A percentile compares a stretch with the other conserved stretches of the same genome.
These are phyloP conservation scores for Oscheius onirici DNA, from an alignment of 2,888 invertebrate species.

Conservation along the genomic window DNA sequence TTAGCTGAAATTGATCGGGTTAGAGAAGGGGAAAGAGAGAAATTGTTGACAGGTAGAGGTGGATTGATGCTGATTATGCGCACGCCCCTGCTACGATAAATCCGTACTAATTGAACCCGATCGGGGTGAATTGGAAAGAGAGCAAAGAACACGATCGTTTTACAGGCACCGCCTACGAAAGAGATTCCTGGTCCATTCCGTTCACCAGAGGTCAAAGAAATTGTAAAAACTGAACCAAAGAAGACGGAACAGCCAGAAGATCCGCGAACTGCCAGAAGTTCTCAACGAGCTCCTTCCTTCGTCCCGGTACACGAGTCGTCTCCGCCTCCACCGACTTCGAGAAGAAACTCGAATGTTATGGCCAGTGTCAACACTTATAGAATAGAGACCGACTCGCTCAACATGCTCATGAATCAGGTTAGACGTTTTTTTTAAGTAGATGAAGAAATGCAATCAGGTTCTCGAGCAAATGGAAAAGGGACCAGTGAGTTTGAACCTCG, in stretches of 20 bases:
- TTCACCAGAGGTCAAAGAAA: constrained; percentile 7
- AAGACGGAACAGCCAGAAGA: constrained; percentile 52
- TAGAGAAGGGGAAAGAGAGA: not conserved
- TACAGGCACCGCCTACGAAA: constrained; percentile 22
- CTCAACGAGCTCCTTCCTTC: constrained; percentile 49
- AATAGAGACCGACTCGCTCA: constrained; percentile 68
- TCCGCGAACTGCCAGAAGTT: constrained; percentile 43
- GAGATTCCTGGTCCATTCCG: constrained; percentile 22
- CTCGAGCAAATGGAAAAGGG: constrained; percentile 71
- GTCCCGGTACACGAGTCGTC: constrained; percentile 50
- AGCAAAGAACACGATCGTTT: not conserved
- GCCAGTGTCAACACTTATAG: constrained; percentile 53
- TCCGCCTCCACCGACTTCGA: constrained; percentile 27
- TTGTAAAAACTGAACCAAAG: not conserved
- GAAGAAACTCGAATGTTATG: constrained; percentile 29
- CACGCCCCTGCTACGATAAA: constrained; percentile 1
- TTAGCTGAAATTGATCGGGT: not conserved
- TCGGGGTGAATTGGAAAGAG: not conserved
- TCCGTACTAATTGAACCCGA: constrained; percentile 19
- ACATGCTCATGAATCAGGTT: constrained; percentile 70
- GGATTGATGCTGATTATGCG: not conserved
- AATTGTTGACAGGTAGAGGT: not conserved
- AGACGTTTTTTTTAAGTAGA: not conserved
- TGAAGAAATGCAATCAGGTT: constrained; percentile 38
- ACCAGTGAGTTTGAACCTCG: constrained; percentile 67